Evolutionary conservation across 1,140 invertebrate genomes (phyloP), one percentile per base, ranked within the genome.

Genomic region (Monomorium pharaonis): DNA sequence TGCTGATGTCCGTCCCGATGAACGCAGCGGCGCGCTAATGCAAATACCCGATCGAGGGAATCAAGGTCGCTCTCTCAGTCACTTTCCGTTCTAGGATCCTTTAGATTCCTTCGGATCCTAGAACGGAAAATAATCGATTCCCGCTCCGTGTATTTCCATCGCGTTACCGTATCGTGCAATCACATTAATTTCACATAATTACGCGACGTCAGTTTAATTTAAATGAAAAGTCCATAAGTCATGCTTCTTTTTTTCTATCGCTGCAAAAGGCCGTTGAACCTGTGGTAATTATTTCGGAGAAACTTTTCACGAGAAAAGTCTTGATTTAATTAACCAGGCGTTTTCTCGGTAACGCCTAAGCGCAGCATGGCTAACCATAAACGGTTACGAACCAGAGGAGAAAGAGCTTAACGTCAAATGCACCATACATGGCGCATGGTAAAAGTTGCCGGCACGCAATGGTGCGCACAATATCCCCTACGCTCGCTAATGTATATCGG

Each of bases 11-110:
- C 83, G 87, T 24, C 74, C 24, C 69, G 76, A 76, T 77, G 49
- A 51, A 84, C 83, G 72, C 37, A 47, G 21, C 44, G 33, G 49
- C 51, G 70, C 78, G 58, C 70, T 69, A 42, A 47, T 30, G 56
- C 60, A 49, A 42, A 27, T 84, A 90, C 88, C 70, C 63, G 56
- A 78, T 62, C 63, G 47, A 42, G 12, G 54, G 78, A 91, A 91
- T 91, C 90, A 91, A 91, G 91, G 91, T 90, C 88, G 69, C 91
- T 91, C 91, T 91, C 91, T 85, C 90, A 85, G 85, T n/a, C n/a
- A n/a, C 24, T 37, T 63, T 74, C 14, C 72, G 62, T 18, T 49
- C 47, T 18, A 44, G 47, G 21, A n/a, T 6, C 44, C 12, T 0
- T 21, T 21, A 44, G 78, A 47, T 21, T 42, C 24, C 14, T 33